phyloP scores from a whole-genome alignment of 2,797 vertebrate genomes.

The Gobionotothen gibberifrons region DNA sequence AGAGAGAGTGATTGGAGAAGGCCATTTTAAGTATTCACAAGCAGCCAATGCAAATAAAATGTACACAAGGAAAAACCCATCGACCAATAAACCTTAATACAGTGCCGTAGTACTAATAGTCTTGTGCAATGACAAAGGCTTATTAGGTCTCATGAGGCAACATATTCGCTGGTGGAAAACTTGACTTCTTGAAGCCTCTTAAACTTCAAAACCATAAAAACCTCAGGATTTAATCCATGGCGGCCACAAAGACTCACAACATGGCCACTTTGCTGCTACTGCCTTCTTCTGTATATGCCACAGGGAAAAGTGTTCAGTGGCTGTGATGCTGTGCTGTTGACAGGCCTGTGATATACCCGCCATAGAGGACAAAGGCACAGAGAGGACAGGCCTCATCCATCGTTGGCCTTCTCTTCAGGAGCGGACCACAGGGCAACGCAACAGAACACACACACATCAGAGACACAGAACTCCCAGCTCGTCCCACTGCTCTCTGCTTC shows the following conservation, averaged over 20 bases:
- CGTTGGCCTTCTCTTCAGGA: conserved; percentile 66
- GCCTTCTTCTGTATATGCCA: conserved; percentile 12
- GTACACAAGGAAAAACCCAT: conserved; percentile 47
- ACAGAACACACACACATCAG: conserved; percentile 73
- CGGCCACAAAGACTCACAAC: conserved; percentile 50
- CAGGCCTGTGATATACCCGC: conserved; percentile 68
- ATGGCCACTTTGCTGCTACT: conserved; percentile 34
- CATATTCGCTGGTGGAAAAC: conserved; percentile 56
- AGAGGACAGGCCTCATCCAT: conserved; percentile 77
- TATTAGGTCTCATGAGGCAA: conserved; percentile 59
- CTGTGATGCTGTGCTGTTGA: conserved; percentile 61
- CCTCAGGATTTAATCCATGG: conserved; percentile 53
- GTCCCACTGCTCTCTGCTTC: conserved; percentile 70
- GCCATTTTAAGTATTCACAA: conserved; percentile 76
- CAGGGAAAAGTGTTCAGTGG: conserved; percentile 25
- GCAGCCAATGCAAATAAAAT: conserved; percentile 67
- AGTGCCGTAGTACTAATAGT: conserved; percentile 31
- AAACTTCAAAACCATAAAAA: conserved; percentile 61
- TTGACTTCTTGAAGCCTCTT: conserved; percentile 61
- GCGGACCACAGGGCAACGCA: conserved; percentile 68
- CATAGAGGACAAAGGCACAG: conserved; percentile 69
- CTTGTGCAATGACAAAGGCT: conserved; percentile 42
- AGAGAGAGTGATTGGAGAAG: conserved; percentile 42
- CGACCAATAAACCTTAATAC: conserved; percentile 47
- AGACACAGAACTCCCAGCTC: conserved; percentile 73